Base-by-base conservation (phyloP, 2,797 vertebrate genomes). In the Atherinosoma microstoma region DNA sequence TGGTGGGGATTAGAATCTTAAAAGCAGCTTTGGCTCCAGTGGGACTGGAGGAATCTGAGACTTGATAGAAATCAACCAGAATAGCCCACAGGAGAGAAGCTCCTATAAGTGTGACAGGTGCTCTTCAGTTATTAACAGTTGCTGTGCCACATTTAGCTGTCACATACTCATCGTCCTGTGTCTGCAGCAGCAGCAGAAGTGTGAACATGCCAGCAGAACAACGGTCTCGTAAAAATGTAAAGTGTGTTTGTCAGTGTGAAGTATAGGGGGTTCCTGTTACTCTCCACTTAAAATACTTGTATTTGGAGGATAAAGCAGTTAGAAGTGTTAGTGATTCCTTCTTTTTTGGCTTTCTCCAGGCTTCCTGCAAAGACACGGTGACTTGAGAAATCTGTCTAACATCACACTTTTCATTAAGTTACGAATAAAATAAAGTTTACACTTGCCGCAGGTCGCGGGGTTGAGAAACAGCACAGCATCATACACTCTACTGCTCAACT, bases 41-140 rank as follows among this genome's bases (percentile, higher is more conserved):
- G 69, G 76, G 91, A 84, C 89, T 58, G 75, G 54, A 87, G 80
- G 91, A 94, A 95, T 91, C 83, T 70, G 89, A 91, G 91, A 91
- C 90, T 86, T 83, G 91, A 86, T 91, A 58, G 88, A 93, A 94
- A 93, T 93, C 83, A 84, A 93, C 94, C 88, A 93, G 93, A 95
- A 95, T 94, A 94, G 91, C 84, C 72, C 82, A 79, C 67, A 83
- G 67, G 79, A 91, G 87, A 86, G 71, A 73, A 75, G 61, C 79
- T 83, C 64, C 60, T 64, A 11, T 49, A 20, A 75, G 82, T 71
- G 84, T 74, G 89, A 94, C 94, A 95, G 94, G 94, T 95, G 94
- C 85, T 88, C 82, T 70, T 82, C 49, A 29, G 82, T 85, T 85
- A 88, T 84, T 85, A 91, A 87, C 91, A 90, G 88, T 88, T 91